Base-by-base conservation (phyloP, 2,797 vertebrate species). In the Lophius americanus region DNA sequence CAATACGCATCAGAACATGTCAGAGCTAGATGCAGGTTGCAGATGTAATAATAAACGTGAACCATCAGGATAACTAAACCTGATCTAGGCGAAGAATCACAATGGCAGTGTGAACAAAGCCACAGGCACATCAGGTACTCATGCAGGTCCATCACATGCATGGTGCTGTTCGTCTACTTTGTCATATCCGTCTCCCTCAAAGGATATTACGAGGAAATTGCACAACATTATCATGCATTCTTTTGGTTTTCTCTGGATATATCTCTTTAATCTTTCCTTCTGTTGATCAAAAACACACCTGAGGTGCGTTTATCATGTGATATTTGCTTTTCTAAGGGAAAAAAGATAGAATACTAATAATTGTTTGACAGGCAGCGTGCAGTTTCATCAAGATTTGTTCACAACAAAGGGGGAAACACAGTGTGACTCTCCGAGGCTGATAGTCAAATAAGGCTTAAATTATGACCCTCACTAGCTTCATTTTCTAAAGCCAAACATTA, bases 181-280 rank as follows among this genome's bases (percentile, higher is more conserved):
- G 69, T 54, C 59, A 56, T 51, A 14, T 35, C 36, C 51, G 56
- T 56, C 47, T 8, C 6, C 37, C 23, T 64, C 12, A 53, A 60
- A 79, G 68, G 75, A 85, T 79, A 79, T 82, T 84, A 74, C 44
- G 69, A 70, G 79, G 74, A 86, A 79, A 87, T 76, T 74, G 65
- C 43, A 77, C 49, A 73, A 37, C 23, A 56, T 23, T 50, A 68
- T 81, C 60, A 43, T 11, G 23, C 37, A 64, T 39, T 14, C 52
- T 38, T 70, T 32, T 49, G 33, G 75, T 60, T 55, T 68, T 77
- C 36, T 43, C 5, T 33, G 13, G 42, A 32, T 41, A 32, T 3
- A 35, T 51, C 59, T 51, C 62, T 64, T 71, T 48, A 62, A 79
- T 61, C 38, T 63, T 50, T 70, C 33, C 65, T 23, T 42, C 49